These are phyloP conservation scores for Endomychus coccineus DNA, from an alignment of 2,888 invertebrate genomes.

Conservation along the genomic window DNA sequence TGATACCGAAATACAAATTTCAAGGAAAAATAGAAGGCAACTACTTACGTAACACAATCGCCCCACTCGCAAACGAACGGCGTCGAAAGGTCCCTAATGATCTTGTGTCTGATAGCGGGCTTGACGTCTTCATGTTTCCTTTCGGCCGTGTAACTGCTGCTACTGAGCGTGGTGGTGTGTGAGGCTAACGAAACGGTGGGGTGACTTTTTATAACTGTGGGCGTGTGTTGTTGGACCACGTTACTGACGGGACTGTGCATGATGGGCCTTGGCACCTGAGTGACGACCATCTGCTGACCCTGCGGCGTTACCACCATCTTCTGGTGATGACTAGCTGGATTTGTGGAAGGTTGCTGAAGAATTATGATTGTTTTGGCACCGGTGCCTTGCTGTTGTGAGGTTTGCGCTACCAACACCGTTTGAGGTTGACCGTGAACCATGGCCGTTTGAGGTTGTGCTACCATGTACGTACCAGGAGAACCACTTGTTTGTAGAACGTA, in stretches of 20 bases:
- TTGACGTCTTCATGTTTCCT: constrained; percentile 29
- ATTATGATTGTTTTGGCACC: constrained; percentile 64
- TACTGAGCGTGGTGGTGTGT: constrained; percentile 25
- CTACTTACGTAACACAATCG: constrained; percentile 66
- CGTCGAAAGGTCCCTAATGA: constrained; percentile 39
- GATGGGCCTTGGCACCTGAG: constrained; percentile 51
- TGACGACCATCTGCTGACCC: constrained; percentile 57
- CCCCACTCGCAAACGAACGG: constrained; percentile 88
- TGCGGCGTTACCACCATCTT: constrained; percentile 54
- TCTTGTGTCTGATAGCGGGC: constrained; percentile 40
- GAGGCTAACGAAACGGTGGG: constrained; percentile 25
- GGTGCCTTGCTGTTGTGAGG: constrained; percentile 57
- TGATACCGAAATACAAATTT: too few species aligned
- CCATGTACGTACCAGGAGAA: constrained; percentile 54
- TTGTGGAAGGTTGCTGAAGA: constrained; percentile 49
- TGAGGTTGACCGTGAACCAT: constrained; percentile 54
- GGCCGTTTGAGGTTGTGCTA: constrained; percentile 58
- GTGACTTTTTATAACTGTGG: constrained; percentile 32
- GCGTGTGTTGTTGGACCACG: constrained; percentile 40
- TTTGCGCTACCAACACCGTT: constrained; percentile 59
- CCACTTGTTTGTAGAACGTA: constrained; percentile 47
- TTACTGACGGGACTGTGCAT: constrained; percentile 45
- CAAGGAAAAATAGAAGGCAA: too few species aligned
- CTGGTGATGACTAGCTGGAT: constrained; percentile 43
- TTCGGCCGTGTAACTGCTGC: constrained; percentile 23